Evolutionary conservation across 2,888 invertebrate species (phyloP).

Genomic region (Orgyia antiqua): DNA sequence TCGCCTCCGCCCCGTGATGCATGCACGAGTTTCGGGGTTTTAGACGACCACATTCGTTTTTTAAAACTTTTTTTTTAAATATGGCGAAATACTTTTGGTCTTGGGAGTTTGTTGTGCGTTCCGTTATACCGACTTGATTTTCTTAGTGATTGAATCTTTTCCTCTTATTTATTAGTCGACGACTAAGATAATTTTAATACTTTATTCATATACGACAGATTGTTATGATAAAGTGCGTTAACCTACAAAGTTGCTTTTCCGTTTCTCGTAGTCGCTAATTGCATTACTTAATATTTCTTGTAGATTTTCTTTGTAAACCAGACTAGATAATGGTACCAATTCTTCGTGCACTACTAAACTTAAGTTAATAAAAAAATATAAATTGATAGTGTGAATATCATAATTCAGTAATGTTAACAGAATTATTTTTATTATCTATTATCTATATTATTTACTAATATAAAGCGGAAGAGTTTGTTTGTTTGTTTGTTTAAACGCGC

Average conservation of each 20-base stretch:
- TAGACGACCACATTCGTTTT: conserved; percentile 12
- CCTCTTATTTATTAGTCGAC: neutral
- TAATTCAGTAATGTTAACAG: no score
- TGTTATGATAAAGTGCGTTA: neutral
- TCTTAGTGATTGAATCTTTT: neutral
- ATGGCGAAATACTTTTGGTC: conserved; percentile 8
- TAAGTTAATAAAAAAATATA: no score
- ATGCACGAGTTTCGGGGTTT: conserved; percentile 36
- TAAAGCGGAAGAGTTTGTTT: no score
- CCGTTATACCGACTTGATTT: conserved; percentile 1
- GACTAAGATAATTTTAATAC: neutral
- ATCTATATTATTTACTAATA: no score
- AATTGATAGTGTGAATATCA: no score
- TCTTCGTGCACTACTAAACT: no score
- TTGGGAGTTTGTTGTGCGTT: conserved; percentile 4
- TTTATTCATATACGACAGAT: neutral
- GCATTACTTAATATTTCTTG: neutral
- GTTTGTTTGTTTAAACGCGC: no score
- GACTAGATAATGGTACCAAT: no score
- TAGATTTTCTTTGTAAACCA: no score
- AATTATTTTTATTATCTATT: no score
- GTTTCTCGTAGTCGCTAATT: neutral
- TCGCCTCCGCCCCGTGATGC: conserved; percentile 62
- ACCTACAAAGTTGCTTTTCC: neutral
- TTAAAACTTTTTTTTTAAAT: conserved; percentile 6